Base-by-base conservation (phyloP, 2,113 vertebrate species). In the Dermatemys mawii region DNA sequence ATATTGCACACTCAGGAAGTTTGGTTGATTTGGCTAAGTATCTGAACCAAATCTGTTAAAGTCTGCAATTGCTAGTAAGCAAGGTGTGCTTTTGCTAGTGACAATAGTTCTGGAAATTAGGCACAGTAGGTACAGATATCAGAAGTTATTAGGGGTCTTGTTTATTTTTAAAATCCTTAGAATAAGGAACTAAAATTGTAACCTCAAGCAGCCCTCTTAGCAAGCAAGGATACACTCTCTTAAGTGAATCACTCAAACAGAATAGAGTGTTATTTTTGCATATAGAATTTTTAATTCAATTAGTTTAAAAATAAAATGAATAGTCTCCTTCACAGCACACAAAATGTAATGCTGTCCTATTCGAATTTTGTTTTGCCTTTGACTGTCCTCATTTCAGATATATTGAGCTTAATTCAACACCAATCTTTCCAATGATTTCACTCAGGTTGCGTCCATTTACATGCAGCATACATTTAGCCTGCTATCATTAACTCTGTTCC, bases 361-460 rank as follows among this genome's bases (percentile, higher is more conserved):
- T 91, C 75, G 84, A 75, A 94, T 91, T 76, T 94, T 97, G 96
- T 94, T 95, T 93, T 55, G 90, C 96, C 91, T 92, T 82, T 93
- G 76, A 88, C 88, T 95, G 21, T 84, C 55, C 91, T 90, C 88
- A 94, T 95, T 94, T 97, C 90, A 93, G 92, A 53, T 63, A 84
- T 49, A 96, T 91, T 94, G 53, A 75, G 82, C 85, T 75, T 67
- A 90, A 96, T 97, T 97, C 94, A 97, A 44, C 26, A 3, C 11
- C 1, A 9, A 63, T 5, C n/a, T 92, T 90, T 92, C 92, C 93
- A 2, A 94, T 91, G n/a, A 44, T 84, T 84, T 82, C 75, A 8
- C 76, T 86, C 57, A 53, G 57, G 48, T n/a, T 92, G 87, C 88
- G 76, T 70, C 13, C 2, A 76, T 14, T 24, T 49, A 22, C 44